Percentiles rank a stretch among this genome's conserved stretches.
Evolutionary conservation across 2,113 vertebrate species (phyloP).

Genomic region (Otis tarda): DNA sequence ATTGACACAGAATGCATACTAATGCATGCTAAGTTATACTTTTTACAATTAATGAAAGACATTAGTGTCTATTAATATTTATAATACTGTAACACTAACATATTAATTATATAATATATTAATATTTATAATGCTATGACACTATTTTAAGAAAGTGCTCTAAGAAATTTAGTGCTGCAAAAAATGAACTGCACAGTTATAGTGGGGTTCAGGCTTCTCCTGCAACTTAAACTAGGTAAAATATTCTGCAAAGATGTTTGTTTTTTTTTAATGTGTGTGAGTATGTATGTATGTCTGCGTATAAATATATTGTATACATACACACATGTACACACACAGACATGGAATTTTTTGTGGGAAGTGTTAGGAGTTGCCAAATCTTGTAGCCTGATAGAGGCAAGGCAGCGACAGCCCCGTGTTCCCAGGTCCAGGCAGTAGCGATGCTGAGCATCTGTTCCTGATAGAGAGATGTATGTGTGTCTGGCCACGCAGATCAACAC

Average conservation of each 20-base stretch:
- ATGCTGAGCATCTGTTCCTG: neutral
- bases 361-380: neutral
- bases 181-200: neutral
- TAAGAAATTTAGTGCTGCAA: neutral
- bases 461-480: fast-evolving
- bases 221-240: neutral
- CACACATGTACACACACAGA: fast-evolving
- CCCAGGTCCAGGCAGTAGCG: neutral
- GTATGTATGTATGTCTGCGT: neutral
- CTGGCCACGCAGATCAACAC: neutral
- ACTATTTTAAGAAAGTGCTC: neutral
- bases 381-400: neutral
- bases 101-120: neutral
- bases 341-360: neutral
- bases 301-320: neutral
- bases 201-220: neutral
- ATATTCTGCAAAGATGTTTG: neutral
- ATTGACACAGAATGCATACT: neutral
- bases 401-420: neutral
- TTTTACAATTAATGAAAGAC: neutral
- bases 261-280: fast-evolving
- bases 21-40: neutral
- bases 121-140: neutral
- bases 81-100: neutral
- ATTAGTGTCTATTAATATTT: neutral